Conservation (phyloP, 2,797 vertebrate species). For the Erethizon dorsatum region DNA sequence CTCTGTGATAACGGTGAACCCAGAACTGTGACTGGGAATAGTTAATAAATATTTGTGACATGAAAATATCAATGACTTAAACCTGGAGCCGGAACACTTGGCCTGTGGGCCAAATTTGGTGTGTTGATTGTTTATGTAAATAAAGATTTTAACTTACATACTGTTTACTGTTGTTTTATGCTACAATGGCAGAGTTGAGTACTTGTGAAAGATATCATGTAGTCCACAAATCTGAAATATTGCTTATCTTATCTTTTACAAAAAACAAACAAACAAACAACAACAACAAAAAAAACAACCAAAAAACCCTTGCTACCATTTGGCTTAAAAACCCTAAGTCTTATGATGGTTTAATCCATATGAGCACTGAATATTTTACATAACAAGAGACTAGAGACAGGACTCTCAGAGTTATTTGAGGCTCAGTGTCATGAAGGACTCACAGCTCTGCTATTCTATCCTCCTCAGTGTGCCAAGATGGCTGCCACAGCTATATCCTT, state of each 20-base stretch:
- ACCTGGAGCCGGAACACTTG: neutral
- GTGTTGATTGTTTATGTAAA: neutral
- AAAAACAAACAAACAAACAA: neutral
- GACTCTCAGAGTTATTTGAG: neutral
- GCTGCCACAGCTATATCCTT: fast-evolving
- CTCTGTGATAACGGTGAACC: neutral
- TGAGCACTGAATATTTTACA: neutral
- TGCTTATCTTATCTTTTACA: neutral
- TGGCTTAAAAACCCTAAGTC: slow-evolving; percentile 29
- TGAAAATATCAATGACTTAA: neutral
- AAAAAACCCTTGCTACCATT: neutral
- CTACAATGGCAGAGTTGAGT: neutral
- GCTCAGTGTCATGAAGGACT: neutral
- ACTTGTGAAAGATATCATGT: neutral
- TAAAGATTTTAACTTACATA: neutral
- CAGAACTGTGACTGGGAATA: neutral
- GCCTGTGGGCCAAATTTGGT: neutral
- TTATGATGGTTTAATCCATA: neutral
- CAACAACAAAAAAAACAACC: neutral
- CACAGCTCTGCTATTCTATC: neutral
- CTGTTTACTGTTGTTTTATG: neutral
- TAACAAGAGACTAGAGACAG: neutral
- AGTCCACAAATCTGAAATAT: neutral
- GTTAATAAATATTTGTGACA: slow-evolving; percentile 30
- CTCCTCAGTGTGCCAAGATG: neutral